Conservation (phyloP, 2,797 vertebrate genomes). For the Oceanodroma leucorhoa region DNA sequence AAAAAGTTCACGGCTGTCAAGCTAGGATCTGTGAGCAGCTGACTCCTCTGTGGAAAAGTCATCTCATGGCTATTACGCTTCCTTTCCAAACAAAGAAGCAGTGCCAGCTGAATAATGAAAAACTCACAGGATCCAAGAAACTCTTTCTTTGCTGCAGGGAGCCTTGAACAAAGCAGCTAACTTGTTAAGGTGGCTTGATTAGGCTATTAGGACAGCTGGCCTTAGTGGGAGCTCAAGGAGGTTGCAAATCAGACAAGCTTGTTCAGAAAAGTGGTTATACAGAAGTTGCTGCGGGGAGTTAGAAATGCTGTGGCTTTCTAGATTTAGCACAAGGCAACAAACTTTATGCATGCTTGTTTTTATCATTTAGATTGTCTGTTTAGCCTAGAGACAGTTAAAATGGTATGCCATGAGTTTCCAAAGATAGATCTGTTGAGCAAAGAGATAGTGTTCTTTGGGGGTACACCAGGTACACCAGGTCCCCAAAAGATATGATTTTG, state of each 20-base stretch:
- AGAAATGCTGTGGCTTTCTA: neutral
- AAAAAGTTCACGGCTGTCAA: neutral
- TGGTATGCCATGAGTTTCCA: neutral
- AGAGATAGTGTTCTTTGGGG: neutral
- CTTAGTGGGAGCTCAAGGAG: neutral
- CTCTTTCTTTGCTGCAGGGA: neutral
- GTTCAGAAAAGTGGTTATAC: neutral
- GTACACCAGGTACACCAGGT: neutral
- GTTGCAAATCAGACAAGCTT: neutral
- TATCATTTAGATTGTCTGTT: neutral
- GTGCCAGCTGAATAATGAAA: neutral
- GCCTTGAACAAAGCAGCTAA: neutral
- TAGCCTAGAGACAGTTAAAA: neutral
- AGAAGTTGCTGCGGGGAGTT: neutral
- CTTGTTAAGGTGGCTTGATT: neutral
- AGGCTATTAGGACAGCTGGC: neutral
- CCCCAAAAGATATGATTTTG: neutral
- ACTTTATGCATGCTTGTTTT: neutral
- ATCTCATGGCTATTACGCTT: neutral
- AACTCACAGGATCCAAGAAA: neutral
- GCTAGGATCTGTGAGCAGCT: neutral
- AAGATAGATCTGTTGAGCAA: neutral
- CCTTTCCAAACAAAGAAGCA: neutral
- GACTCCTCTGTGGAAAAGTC: neutral
- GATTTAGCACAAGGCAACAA: neutral